Percentiles rank a stretch among this genome's conserved stretches.
phyloP scores from a whole-genome alignment of 2,797 vertebrate genomes.

The Lithobates sylvaticus region DNA sequence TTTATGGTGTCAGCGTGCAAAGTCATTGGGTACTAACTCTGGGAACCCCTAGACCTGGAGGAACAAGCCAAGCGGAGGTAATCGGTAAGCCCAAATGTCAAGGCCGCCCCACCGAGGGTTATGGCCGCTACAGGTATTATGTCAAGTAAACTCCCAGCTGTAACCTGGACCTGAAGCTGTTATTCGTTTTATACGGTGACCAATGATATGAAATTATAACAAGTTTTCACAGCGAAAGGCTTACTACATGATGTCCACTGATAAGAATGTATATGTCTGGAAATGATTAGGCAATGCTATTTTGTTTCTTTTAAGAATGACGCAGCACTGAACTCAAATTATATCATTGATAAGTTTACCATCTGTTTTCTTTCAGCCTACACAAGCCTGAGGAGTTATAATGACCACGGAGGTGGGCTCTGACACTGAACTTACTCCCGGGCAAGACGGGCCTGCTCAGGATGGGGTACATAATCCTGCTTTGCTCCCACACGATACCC shows the following conservation, averaged over 20 bases:
- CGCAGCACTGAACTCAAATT: too few species aligned
- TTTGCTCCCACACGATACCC: conserved; percentile 31
- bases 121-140: too few species aligned
- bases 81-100: too few species aligned
- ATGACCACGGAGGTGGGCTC: conserved; percentile 58
- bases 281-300: not conserved
- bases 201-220: not conserved
- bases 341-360: not conserved
- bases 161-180: not conserved
- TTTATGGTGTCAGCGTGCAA: too few species aligned
- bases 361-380: conserved; percentile 17
- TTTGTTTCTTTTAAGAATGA: not conserved
- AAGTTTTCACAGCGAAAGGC: too few species aligned
- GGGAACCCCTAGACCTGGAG: too few species aligned
- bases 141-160: not conserved
- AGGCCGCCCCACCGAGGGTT: too few species aligned
- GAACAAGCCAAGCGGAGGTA: too few species aligned
- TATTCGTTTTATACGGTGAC: not conserved
- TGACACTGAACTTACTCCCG: conserved; percentile 52
- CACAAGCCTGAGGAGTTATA: conserved; percentile 46
- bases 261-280: not conserved
- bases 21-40: too few species aligned
- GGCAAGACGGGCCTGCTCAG: conserved; percentile 41
- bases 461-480: conserved; percentile 51
- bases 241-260: not conserved